A percentile compares a stretch with the other conserved stretches of the same genome.
These are phyloP conservation scores for Phylloscopus trochilus DNA, from an alignment of 2,113 vertebrate species.

Conservation along the genomic window DNA sequence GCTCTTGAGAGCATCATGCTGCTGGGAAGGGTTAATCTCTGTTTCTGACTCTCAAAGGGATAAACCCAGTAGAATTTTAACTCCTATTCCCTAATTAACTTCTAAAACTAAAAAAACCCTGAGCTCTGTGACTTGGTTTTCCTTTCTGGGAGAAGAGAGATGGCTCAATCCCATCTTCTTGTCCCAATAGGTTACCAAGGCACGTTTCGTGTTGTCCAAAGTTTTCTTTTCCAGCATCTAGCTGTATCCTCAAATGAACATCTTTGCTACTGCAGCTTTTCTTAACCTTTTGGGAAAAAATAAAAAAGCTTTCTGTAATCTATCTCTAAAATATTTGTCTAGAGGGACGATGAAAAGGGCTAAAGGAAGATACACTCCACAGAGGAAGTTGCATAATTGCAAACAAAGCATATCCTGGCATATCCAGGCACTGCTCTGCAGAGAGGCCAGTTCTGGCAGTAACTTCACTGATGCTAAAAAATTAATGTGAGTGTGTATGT, in stretches of 20 bases:
- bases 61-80: neutral
- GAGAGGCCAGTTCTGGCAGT: neutral
- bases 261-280: neutral
- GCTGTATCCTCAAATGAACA: neutral
- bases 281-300: neutral
- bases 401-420: neutral
- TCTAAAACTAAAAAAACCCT: neutral
- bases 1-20: neutral
- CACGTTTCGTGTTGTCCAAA: neutral
- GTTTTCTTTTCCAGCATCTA: neutral
- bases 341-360: neutral
- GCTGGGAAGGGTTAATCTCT: neutral
- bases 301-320: neutral
- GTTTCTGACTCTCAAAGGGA: neutral
- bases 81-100: neutral
- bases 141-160: neutral
- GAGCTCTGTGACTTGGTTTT: neutral
- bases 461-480: neutral
- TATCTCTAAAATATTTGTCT: neutral
- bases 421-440: neutral
- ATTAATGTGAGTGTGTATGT: neutral
- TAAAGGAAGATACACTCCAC: neutral
- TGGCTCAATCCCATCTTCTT: neutral
- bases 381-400: neutral
- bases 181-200: neutral